Percentiles rank a stretch among this genome's conserved stretches.
Conservation (phyloP, 2,797 vertebrate genomes). For the Sebastes vulpes region DNA sequence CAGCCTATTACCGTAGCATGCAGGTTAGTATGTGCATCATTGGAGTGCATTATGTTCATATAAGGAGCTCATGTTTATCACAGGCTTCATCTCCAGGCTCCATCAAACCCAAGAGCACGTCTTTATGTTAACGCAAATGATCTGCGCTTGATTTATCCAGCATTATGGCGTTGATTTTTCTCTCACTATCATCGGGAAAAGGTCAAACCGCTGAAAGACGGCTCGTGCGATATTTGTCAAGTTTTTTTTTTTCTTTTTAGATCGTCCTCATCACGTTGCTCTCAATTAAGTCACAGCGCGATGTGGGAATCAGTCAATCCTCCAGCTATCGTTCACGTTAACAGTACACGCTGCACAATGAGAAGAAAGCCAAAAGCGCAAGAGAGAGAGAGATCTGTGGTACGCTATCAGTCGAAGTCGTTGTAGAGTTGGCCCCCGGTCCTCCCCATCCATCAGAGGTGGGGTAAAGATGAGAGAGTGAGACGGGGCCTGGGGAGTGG, state of each 20-base stretch:
- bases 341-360: constrained; percentile 39
- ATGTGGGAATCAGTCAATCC: constrained; percentile 63
- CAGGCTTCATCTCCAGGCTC: constrained; percentile 62
- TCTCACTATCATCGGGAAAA: constrained; percentile 71
- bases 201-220: constrained; percentile 78
- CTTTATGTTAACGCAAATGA: constrained; percentile 77
- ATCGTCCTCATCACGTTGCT: constrained; percentile 39
- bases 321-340: constrained; percentile 45
- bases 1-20: constrained; percentile 38
- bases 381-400: constrained; percentile 24
- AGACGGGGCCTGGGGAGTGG: constrained; percentile 80
- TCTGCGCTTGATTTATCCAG: constrained; percentile 74
- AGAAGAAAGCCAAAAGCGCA: constrained; percentile 68
- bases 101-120: constrained; percentile 61
- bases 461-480: constrained; percentile 81
- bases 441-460: constrained; percentile 81
- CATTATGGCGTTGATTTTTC: constrained; percentile 74
- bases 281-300: constrained; percentile 63
- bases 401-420: constrained; percentile 63
- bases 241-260: constrained; percentile 17
- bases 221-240: constrained; percentile 64
- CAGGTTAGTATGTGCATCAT: constrained; percentile 69
- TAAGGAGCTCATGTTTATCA: constrained; percentile 72
- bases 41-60: constrained; percentile 70
- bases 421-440: constrained; percentile 77